phyloP scores from a whole-genome alignment of 2,113 vertebrate species.

The Pseudorhombus dupliciocellatus region DNA sequence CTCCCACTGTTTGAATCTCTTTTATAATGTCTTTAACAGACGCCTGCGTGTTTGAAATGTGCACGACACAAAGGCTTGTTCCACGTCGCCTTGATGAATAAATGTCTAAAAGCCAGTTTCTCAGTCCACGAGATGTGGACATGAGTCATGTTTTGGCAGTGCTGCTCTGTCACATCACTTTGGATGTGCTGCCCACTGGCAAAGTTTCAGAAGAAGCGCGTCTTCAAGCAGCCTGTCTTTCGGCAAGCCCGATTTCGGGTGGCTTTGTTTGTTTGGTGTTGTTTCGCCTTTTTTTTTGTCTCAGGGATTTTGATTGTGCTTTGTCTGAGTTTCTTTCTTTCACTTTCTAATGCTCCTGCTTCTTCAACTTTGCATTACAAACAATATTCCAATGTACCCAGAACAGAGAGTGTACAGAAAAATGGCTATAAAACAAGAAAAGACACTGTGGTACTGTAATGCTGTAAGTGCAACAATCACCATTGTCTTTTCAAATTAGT shows the following conservation, averaged over 20 bases:
- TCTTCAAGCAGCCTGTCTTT: slow-evolving; percentile 46
- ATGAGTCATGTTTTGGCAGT: slow-evolving; percentile 35
- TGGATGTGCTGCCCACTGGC: slow-evolving; percentile 44
- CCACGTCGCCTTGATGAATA: slow-evolving; percentile 12
- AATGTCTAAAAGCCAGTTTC: slow-evolving; percentile 23
- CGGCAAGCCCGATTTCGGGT: slow-evolving; percentile 36
- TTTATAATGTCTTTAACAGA: neutral
- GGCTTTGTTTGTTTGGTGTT: slow-evolving; percentile 52
- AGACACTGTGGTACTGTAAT: neutral
- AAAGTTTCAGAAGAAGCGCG: slow-evolving; percentile 43
- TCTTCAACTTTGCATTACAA: neutral
- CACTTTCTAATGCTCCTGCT: neutral
- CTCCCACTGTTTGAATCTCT: neutral
- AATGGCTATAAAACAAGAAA: neutral
- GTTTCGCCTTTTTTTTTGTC: no score
- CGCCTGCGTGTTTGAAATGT: neutral
- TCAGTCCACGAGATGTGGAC: slow-evolving; percentile 8
- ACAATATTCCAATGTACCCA: neutral
- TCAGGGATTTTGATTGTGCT: slow-evolving; percentile 2
- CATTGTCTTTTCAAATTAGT: neutral
- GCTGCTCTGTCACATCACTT: slow-evolving; percentile 37
- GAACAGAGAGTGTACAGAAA: neutral
- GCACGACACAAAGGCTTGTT: neutral
- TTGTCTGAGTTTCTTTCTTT: neutral
- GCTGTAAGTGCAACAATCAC: neutral